Percentiles rank a stretch among this genome's conserved stretches.
Evolutionary conservation across 2,888 invertebrate species (phyloP).

Genomic region (Bedellia somnulentella): DNA sequence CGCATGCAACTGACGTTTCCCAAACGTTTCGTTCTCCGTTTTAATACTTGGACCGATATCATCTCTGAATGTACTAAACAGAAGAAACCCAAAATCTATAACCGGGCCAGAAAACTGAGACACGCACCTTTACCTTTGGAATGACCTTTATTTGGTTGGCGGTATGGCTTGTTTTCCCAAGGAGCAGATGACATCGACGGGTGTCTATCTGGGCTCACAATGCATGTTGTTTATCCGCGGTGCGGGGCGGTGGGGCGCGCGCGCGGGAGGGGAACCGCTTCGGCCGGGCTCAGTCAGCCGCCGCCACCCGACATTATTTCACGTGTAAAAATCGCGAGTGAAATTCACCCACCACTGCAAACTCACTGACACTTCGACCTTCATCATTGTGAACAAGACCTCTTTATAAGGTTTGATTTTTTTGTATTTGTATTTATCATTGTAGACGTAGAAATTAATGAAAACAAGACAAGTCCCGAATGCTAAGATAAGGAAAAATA

Average conservation of each 20-base stretch:
- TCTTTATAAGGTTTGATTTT: constrained; percentile 46
- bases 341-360: constrained; percentile 22
- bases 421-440: no score
- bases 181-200: neutral
- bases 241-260: constrained; percentile 24
- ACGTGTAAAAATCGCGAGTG: constrained; percentile 33
- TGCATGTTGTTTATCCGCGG: constrained; percentile 59
- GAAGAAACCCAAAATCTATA: constrained; percentile 41
- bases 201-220: constrained; percentile 27
- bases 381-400: constrained; percentile 49
- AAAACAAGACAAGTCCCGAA: no score
- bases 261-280: constrained; percentile 20
- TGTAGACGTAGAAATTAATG: no score
- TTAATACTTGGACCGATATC: constrained; percentile 2
- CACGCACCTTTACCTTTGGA: neutral
- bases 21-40: constrained; percentile 2
- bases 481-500: no score
- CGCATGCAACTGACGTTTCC: constrained; percentile 2
- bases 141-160: neutral
- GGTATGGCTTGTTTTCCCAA: neutral
- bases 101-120: constrained; percentile 24
- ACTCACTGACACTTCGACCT: constrained; percentile 43
- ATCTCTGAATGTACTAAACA: constrained; percentile 2
- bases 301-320: constrained; percentile 29
- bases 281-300: constrained; percentile 44